Base-by-base conservation (phyloP, 1,140 invertebrate genomes). In the Ceratoteleas bidentatus region DNA sequence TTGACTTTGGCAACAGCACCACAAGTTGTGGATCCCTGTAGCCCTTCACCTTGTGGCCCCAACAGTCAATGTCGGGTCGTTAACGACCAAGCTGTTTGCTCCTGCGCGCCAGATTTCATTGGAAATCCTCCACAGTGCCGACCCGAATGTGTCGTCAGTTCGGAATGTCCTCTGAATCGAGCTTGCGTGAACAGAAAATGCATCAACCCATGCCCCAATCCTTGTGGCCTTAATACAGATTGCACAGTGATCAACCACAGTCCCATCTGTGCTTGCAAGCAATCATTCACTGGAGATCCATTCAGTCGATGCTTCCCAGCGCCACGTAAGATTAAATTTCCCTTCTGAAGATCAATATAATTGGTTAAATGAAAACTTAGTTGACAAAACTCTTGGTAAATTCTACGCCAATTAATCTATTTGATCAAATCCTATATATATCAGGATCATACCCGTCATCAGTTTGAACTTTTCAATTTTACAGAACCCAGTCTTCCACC, bases 181-280 rank as follows among this genome's bases (percentile, higher is more conserved):
- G 94, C 95, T 24, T 96, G 95, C 84, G 93, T 95, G 81, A 94
- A 93, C 89, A 92, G 94, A 79, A 95, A 93, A 88, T 96, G 95
- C 84, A 92, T 93, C 32, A 94, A 96, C 89, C 95, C 95, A 40
- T 96, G 95, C 11, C 43, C 43, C n/a, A 1, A 92, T 92, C 43
- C 93, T 0, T 94, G 93, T 84, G 93, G 93, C n/a, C 76, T 87
- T 0, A 93, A 93, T 86, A 92, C 93, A 8, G 81, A 91, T 14
- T 94, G 94, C 76, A 86, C 87, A 32, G 92, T 93, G 0, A 84
- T 93, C 9, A 93, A 92, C 85, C 93, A 94, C 79, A 91, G 91
- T 7, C 91, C 93, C 0, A 92, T 92, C 65, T 94, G 94, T 75
- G 88, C 86, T 60, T 94, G 94, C 76, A 87, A 88, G 36, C 38